Percentiles rank a stretch among this genome's conserved stretches.
phyloP scores from a whole-genome alignment of 2,888 invertebrate genomes.

The Hanleya hanleyi region DNA sequence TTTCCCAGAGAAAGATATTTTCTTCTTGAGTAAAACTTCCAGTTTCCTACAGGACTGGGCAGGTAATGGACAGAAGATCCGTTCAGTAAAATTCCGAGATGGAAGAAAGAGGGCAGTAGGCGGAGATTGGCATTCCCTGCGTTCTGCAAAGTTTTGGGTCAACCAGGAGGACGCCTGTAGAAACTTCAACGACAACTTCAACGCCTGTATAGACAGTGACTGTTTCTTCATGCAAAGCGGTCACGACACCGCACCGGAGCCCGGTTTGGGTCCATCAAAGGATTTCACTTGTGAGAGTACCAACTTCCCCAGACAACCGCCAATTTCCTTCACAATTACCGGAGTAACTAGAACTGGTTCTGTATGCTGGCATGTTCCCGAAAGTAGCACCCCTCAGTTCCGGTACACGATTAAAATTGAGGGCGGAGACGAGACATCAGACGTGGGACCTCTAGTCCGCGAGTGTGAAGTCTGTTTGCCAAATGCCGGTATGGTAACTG shows the following conservation, averaged over 20 bases:
- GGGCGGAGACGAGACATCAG: background rate
- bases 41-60: constrained; percentile 8
- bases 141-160: background rate
- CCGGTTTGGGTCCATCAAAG: background rate
- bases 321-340: background rate
- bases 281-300: constrained; percentile 22
- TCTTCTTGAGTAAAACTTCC: background rate
- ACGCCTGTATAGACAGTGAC: background rate
- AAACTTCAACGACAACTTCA: background rate
- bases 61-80: background rate
- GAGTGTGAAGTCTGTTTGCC: background rate
- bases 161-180: constrained; percentile 4
- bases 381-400: background rate
- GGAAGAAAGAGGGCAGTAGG: background rate
- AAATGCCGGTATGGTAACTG: background rate
- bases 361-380: background rate
- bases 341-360: too few species aligned
- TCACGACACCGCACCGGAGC: constrained; percentile 30
- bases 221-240: constrained; percentile 22
- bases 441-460: background rate
- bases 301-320: constrained; percentile 80
- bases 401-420: background rate
- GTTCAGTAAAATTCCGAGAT: background rate
- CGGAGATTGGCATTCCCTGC: background rate
- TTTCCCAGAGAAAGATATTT: background rate